phyloP scores from a whole-genome alignment of 2,888 invertebrate species.

The Trichogramma evanescens region DNA sequence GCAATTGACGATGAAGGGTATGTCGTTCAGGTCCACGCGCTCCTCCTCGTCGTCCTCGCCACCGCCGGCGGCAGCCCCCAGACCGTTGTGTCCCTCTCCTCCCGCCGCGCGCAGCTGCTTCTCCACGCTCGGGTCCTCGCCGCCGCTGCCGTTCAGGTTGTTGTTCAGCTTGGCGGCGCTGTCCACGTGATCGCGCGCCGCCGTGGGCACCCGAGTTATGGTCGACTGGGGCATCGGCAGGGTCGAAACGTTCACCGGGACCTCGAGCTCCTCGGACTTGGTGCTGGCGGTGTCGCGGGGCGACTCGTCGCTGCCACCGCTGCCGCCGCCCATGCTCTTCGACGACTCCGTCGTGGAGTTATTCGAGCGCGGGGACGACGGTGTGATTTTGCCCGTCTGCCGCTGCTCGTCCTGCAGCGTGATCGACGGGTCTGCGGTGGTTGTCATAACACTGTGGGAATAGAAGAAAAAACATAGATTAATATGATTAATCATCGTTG shows the following conservation, averaged over 20 bases:
- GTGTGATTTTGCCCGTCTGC: constrained; percentile 29
- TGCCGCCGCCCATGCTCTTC: constrained; percentile 4
- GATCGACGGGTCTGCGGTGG: constrained; percentile 35
- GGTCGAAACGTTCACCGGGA: too few species aligned
- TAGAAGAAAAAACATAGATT: background rate
- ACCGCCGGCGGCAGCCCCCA: constrained; percentile 19
- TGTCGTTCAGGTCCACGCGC: constrained; percentile 50
- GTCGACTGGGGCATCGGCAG: too few species aligned
- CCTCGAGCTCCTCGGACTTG: too few species aligned
- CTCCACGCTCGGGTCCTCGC: constrained; percentile 21
- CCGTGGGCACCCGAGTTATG: too few species aligned
- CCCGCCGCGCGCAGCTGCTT: constrained; percentile 36
- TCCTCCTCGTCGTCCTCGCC: constrained; percentile 31
- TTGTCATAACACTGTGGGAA: constrained; percentile 40
- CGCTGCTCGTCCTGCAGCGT: constrained; percentile 35
- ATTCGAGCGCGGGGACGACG: constrained; percentile 18
- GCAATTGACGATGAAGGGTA: constrained; percentile 57
- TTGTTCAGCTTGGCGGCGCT: constrained; percentile 22
- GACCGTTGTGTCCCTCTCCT: constrained; percentile 37
- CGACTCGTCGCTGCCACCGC: background rate
- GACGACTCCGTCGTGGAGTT: constrained; percentile 15
- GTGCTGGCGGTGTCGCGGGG: constrained; percentile 11
- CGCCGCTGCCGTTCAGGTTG: constrained; percentile 7
- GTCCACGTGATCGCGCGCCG: too few species aligned
- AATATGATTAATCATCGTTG: background rate